These are phyloP conservation scores for Episyrphus balteatus DNA, from an alignment of 1,140 invertebrate genomes.

Conservation along the genomic window DNA sequence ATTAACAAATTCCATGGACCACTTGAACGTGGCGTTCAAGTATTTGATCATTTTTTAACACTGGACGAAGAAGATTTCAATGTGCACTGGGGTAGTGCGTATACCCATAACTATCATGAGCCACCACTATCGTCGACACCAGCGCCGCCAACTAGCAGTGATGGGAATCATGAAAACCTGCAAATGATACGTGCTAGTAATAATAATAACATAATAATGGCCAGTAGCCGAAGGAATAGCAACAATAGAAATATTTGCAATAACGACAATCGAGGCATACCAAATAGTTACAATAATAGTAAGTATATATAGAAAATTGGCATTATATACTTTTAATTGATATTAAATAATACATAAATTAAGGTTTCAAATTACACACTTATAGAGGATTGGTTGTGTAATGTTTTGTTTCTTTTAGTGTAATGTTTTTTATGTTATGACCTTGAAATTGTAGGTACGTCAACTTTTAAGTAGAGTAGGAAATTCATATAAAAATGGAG, in stretches of 20 bases:
- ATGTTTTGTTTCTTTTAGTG: no score
- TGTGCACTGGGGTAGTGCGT: slow-evolving; percentile 33
- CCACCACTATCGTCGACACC: no score
- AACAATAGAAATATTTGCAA: slow-evolving; percentile 2
- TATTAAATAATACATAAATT: no score
- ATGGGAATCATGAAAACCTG: slow-evolving; percentile 24
- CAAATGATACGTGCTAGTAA: slow-evolving; percentile 4
- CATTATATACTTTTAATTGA: no score
- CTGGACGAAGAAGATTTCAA: slow-evolving; percentile 38
- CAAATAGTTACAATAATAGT: slow-evolving; percentile 11
- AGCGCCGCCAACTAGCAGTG: slow-evolving; percentile 16
- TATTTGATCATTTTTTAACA: slow-evolving; percentile 40
- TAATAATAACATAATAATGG: background rate
- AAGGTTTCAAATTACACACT: no score
- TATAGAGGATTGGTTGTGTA: no score
- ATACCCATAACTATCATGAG: slow-evolving; percentile 33
- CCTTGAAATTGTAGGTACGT: no score
- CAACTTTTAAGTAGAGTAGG: no score
- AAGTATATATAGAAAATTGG: slow-evolving; percentile 7
- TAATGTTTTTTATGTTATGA: no score
- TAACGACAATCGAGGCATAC: background rate
- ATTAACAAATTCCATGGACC: slow-evolving; percentile 38
- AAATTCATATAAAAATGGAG: no score
- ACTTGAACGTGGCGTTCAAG: slow-evolving; percentile 37
- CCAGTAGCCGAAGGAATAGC: background rate